Evolutionary conservation across 1,140 invertebrate species (phyloP), one percentile per base, ranked within the genome.

Genomic region (Neocloeon triangulifer): DNA sequence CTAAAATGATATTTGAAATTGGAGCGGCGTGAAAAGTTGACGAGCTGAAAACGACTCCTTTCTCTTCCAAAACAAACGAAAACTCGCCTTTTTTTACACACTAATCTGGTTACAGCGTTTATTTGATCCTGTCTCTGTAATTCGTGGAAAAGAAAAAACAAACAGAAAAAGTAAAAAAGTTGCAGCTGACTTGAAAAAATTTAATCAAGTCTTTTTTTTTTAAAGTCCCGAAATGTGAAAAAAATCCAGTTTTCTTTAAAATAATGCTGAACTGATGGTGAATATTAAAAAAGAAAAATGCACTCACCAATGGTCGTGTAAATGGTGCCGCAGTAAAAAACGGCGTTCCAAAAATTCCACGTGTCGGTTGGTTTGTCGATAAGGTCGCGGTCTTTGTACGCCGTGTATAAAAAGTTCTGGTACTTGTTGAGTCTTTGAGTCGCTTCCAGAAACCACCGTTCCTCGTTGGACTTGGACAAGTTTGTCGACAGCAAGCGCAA

Each of bases 321-420:
- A 41, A 92, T 74, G 5, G 88, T 92, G 22, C 80, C 75, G 36
- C 81, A 81, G 47, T 81, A 94, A 48, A 89, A 86, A 41, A 94
- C 67, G 1, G 85, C 66, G 43, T 88, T 85, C 73, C 76, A 80
- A 48, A 86, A 85, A 9, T 71, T 69, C 88, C 88, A 94, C 0
- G 64, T 58, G 40, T 61, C 61, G n/a, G 26, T 26, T n/a, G 28
- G 16, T 12, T 19, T 34, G 17, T 61, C 50, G 2, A 53, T 35
- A 32, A 56, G 43, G 9, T 61, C 50, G 10, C 58, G 53, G 19
- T n/a, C n/a, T n/a, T 62, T 62, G 39, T 56, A 59, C 23, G 53
- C 59, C 14, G 63, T 55, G 17, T 60, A 58, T n/a, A 71, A 52
- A 32, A 61, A 49, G 1, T 47, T 41, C 37, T 73, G 68, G 40